phyloP scores from a whole-genome alignment of 2,888 invertebrate genomes.

The Flabesymbios commensalis region DNA sequence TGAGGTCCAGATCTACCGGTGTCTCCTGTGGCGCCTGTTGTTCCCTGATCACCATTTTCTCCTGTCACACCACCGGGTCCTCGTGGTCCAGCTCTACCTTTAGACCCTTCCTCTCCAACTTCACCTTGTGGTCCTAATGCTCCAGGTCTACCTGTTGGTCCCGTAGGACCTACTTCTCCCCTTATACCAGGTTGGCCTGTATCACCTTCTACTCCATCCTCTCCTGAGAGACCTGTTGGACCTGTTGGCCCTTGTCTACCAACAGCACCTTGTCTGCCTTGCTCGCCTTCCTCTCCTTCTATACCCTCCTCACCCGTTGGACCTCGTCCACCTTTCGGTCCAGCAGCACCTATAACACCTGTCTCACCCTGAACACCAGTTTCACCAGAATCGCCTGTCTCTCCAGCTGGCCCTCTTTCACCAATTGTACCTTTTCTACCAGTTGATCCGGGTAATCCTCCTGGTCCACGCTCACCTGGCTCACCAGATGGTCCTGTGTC shows the following conservation, averaged over 20 bases:
- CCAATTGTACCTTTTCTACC: constrained; percentile 14
- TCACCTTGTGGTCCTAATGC: neutral
- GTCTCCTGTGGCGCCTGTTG: neutral
- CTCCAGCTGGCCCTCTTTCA: constrained; percentile 3
- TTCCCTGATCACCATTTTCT: neutral
- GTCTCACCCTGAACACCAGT: neutral
- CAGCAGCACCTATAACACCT: constrained; percentile 3
- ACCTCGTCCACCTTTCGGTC: constrained; percentile 4
- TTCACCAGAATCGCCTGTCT: constrained; percentile 9
- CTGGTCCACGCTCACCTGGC: constrained; percentile 14
- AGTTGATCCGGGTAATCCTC: neutral
- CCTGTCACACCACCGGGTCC: constrained; percentile 1
- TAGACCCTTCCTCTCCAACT: neutral
- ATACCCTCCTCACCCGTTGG: neutral
- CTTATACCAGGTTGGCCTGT: too few relatives aligned
- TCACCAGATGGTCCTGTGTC: constrained; percentile 7
- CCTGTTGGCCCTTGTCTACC: constrained; percentile 1
- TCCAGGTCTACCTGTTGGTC: neutral
- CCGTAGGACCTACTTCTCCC: neutral
- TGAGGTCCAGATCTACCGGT: neutral
- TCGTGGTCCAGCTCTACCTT: neutral
- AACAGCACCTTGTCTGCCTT: constrained; percentile 2
- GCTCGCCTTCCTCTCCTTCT: constrained; percentile 4
- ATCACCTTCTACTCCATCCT: too few relatives aligned
- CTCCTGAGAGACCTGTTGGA: neutral